Evolutionary conservation across 2,113 vertebrate species (phyloP).

Genomic region (Paramisgurnus dabryanus): DNA sequence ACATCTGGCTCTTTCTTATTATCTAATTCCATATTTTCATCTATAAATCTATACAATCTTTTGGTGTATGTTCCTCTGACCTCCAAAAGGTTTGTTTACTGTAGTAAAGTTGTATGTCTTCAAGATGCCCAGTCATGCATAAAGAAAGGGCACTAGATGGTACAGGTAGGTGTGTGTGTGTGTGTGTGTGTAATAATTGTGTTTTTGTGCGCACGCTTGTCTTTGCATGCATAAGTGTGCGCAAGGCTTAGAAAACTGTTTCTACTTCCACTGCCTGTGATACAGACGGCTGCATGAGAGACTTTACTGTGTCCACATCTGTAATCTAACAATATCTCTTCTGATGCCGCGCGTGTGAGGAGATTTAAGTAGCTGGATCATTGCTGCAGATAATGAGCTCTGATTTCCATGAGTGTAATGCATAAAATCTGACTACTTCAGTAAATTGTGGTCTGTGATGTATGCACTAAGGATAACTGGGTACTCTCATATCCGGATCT

Average conservation of each 20-base stretch:
- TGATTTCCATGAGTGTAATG: slow-evolving; percentile 55
- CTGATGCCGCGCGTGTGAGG: slow-evolving; percentile 23
- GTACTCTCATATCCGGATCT: slow-evolving; percentile 21
- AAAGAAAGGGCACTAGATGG: not conserved
- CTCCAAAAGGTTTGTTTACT: slow-evolving; percentile 19
- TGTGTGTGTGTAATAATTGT: not conserved
- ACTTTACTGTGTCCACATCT: slow-evolving; percentile 15
- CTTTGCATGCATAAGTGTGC: not conserved
- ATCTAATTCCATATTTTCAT: not conserved
- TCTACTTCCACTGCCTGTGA: not conserved
- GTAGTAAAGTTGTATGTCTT: not conserved
- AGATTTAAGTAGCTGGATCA: slow-evolving; percentile 42
- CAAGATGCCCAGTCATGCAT: slow-evolving; percentile 26
- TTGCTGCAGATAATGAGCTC: slow-evolving; percentile 49
- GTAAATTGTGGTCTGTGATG: slow-evolving; percentile 44
- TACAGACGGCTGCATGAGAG: slow-evolving; percentile 18
- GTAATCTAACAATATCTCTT: slow-evolving; percentile 49
- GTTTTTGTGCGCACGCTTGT: not conserved
- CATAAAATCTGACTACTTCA: slow-evolving; percentile 51
- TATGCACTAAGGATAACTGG: slow-evolving; percentile 50
- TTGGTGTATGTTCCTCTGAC: not conserved
- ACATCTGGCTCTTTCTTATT: not conserved
- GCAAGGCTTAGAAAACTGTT: not conserved
- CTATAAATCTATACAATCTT: not conserved
- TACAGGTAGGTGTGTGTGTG: not conserved